Base-by-base conservation (phyloP, 2,797 vertebrate species). In the Scolopax bukidnonensis region DNA sequence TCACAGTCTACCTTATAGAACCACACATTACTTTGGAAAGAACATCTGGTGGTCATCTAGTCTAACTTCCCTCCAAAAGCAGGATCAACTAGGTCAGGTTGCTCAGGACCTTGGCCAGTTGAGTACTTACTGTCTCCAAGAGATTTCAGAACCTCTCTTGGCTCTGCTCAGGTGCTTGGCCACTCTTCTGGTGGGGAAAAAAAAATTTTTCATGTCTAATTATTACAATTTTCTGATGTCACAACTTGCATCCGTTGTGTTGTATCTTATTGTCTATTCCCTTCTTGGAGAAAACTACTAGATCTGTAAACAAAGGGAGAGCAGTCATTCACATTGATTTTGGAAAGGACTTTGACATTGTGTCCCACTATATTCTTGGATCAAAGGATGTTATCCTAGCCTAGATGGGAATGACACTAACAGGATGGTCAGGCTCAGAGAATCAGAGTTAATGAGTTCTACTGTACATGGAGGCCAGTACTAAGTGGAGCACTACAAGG, bases 181-280 rank as follows among this genome's bases (percentile, higher is more conserved):
- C 50, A 86, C 6, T 9, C 5, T 75, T 30, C n/a, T 0, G 1
- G 28, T 40, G 7, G 33, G 51, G 78, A 56, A 41, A 18, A 6
- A 3, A 3, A 7, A 47, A 12, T 30, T 71, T 24, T 65, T 69
- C 33, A 11, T 28, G 73, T 40, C 21, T 21, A 51, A 61, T 73
- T 43, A 61, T 73, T 43, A 43, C 15, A 40, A 27, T 61, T 85
- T 92, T 38, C 51, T 85, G 12, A 45, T 10, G 18, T 60, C 48
- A 60, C 27, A 63, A 27, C 36, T 85, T 38, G 38, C 25, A 40
- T 70, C n/a, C 25, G 4, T 15, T 69, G 61, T 73, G 57, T 63
- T 73, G 36, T 27, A 40, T 15, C 40, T 45, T 64, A 21, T 3
- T 67, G 30, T 57, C 54, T 53, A 2, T 45, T 64, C 51, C n/a